Base-by-base conservation (phyloP, 2,113 vertebrate genomes). In the Lasiurus borealis region DNA sequence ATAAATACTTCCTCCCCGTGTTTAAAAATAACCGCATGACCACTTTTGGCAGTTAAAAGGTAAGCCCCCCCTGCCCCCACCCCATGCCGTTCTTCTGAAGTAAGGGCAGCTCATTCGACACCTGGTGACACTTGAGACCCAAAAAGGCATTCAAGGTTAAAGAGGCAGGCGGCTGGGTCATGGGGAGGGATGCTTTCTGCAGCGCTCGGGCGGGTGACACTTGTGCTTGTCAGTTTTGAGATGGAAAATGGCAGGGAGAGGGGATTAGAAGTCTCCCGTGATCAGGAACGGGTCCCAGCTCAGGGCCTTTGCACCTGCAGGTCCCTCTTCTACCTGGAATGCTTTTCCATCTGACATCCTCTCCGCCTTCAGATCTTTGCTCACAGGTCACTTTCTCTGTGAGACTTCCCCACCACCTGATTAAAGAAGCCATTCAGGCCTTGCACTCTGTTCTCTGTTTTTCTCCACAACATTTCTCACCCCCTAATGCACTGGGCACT, bases 1-100 rank as follows among this genome's bases (percentile, higher is more conserved):
- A 98, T 98, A 99, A 99, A 98, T 99, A 98, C 97, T 68, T 88
- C 98, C 97, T 96, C 62, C 91, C 87, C 3, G 0, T 12, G 92
- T 97, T 98, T 99, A 99, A 99, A 98, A 99, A 99, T 99, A 99
- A 96, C 98, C 98, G 97, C 97, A 99, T 99, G 99, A 97, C 99
- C 99, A 98, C 98, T 99, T 99, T 99, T 99, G 99, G 99, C 99
- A 98, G 99, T 99, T 99, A 97, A 52, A 98, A 99, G 99, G 99
- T 99, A 98, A 99, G 98, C 92, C 48, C 93, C 92, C 19, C 54
- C 52, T 1, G 93, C 94, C 97, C 6, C 91, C 69, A 16, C 5
- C 86, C 7, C 91, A 62, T 98, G 98, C 98, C 98, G 97, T 98
- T 98, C 98, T 96, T 98, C 98, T 98, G 98, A 98, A 98, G 98